phyloP scores from a whole-genome alignment of 37 sponge, comb jelly and placozoan genomes.

The Lycopodina hypogea region DNA sequence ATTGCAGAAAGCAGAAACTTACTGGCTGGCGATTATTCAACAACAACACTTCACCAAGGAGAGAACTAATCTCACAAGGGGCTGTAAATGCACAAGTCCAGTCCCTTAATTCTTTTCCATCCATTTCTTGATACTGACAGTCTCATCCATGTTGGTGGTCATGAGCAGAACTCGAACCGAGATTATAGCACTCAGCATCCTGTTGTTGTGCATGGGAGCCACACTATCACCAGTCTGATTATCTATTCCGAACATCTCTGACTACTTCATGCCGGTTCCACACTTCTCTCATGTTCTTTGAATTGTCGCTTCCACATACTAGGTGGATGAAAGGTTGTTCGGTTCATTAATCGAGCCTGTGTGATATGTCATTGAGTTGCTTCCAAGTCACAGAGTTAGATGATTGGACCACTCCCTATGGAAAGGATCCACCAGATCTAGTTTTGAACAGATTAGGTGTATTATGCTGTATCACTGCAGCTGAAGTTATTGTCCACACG shows the following conservation, averaged over 20 bases:
- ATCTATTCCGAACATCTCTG: constrained; percentile 15
- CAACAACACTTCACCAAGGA: no score
- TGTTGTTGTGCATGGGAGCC: constrained; percentile 17
- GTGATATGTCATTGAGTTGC: no score
- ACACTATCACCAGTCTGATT: constrained; percentile 18
- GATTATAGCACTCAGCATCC: constrained; percentile 15
- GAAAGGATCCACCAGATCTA: constrained; percentile 8
- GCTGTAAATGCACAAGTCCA: no score
- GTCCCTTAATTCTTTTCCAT: not conserved
- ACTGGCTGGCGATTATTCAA: no score
- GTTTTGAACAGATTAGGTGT: no score
- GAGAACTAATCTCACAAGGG: no score
- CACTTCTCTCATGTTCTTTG: constrained; percentile 11
- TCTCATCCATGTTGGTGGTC: no score
- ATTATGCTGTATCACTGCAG: no score
- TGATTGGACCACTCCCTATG: not conserved
- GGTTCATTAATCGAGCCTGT: constrained; percentile 28
- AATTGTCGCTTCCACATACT: constrained; percentile 11
- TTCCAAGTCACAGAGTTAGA: not conserved
- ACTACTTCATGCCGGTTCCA: constrained; percentile 34
- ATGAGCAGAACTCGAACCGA: not conserved
- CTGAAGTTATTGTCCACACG: no score
- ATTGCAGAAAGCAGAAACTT: no score
- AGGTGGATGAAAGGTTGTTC: constrained; percentile 20
- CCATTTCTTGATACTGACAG: no score